These are phyloP conservation scores for Standfussiana lucernea DNA, from an alignment of 2,888 invertebrate species.

Conservation along the genomic window DNA sequence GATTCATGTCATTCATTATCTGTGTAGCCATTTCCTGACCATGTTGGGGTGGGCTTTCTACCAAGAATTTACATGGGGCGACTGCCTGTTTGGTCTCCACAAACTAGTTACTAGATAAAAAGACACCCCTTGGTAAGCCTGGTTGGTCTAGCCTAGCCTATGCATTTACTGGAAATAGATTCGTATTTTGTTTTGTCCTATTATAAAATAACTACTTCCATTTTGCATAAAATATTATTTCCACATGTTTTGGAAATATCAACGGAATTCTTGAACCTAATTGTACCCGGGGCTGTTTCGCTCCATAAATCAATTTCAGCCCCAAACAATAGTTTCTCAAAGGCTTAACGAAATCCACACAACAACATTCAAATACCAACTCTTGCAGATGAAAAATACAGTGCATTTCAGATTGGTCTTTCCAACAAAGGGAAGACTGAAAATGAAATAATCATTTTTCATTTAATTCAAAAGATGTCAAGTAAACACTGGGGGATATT, in stretches of 20 bases:
- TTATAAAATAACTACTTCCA: not conserved
- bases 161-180: not conserved
- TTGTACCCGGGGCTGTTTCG: constrained; percentile 57
- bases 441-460: constrained; percentile 78
- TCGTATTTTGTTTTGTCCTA: too few relatives aligned
- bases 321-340: constrained; percentile 66
- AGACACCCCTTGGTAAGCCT: too few relatives aligned
- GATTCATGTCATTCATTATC: not conserved
- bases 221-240: constrained; percentile 27
- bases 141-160: not conserved
- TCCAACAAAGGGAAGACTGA: constrained; percentile 64
- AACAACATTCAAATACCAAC: constrained; percentile 18
- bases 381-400: accelerated
- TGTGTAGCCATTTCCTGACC: too few relatives aligned
- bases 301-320: constrained; percentile 71
- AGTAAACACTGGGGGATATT: constrained; percentile 66
- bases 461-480: constrained; percentile 78
- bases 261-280: constrained; percentile 59
- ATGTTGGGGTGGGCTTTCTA: too few relatives aligned
- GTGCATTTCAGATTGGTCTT: constrained; percentile 31
- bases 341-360: constrained; percentile 27
- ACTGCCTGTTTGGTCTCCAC: not conserved
- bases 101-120: too few relatives aligned
- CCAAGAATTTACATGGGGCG: not conserved
- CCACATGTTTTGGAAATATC: constrained; percentile 49